Percentiles rank a stretch among this genome's conserved stretches.
Evolutionary conservation across 1,140 invertebrate species (phyloP).

Genomic region (Cataglyphis hispanica): DNA sequence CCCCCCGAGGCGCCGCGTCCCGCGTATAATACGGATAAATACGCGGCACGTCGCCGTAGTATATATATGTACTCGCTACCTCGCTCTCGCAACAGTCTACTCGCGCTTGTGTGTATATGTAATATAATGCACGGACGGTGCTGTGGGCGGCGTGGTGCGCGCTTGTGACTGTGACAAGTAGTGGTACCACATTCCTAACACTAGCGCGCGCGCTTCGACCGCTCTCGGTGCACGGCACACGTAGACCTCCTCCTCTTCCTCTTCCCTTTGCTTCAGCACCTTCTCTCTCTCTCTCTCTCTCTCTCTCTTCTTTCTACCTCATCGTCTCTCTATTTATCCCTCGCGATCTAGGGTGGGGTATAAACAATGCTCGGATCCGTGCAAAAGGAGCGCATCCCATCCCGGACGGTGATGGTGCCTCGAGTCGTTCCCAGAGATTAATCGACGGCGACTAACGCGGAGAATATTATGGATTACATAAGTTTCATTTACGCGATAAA

Average conservation of each 20-base stretch:
- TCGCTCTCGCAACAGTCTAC: constrained; percentile 47
- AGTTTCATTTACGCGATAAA: constrained; percentile 25
- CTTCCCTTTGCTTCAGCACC: not conserved
- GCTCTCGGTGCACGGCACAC: constrained; percentile 67
- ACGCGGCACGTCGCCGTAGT: constrained; percentile 31
- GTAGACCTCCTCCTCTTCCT: constrained; percentile 20
- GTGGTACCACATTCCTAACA: constrained; percentile 87
- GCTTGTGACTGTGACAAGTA: constrained; percentile 86
- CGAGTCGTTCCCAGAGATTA: constrained; percentile 21
- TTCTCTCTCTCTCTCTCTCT: not conserved
- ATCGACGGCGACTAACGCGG: constrained; percentile 28
- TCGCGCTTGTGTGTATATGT: constrained; percentile 54
- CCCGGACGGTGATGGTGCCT: constrained; percentile 14
- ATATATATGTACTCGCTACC: constrained; percentile 20
- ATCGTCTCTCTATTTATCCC: not conserved
- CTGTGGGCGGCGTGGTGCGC: constrained; percentile 66
- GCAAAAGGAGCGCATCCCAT: constrained; percentile 35
- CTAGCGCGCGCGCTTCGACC: constrained; percentile 76
- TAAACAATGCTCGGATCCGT: constrained; percentile 65
- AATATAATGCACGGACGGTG: constrained; percentile 68
- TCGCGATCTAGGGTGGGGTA: constrained; percentile 67
- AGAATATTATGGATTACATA: constrained; percentile 8
- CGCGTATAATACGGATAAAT: constrained; percentile 59
- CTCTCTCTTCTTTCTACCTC: constrained; percentile 2
- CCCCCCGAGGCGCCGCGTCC: constrained; percentile 29